phyloP scores from a whole-genome alignment of 1,140 invertebrate genomes.

The Papilio polytes region DNA sequence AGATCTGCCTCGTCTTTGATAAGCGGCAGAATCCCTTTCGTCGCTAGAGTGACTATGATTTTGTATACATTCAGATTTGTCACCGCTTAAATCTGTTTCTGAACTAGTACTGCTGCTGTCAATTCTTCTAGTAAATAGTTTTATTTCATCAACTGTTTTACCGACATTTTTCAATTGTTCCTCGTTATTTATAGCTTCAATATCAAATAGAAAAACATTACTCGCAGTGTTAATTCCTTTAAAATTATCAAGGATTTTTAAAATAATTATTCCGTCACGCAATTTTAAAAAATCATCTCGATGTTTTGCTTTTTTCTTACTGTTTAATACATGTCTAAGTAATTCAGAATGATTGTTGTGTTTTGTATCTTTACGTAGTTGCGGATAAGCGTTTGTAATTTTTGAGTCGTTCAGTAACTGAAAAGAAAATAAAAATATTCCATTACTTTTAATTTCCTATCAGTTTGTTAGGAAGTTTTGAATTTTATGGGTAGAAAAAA shows the following conservation, averaged over 20 bases:
- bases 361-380: neutral
- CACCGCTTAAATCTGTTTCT: neutral
- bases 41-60: neutral
- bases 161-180: neutral
- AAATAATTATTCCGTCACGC: neutral
- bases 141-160: neutral
- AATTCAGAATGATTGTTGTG: neutral
- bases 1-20: neutral
- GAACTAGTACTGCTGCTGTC: neutral
- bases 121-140: neutral
- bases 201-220: neutral
- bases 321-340: neutral
- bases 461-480: no score
- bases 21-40: neutral
- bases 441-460: neutral
- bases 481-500: no score
- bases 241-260: neutral
- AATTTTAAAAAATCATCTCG: no score
- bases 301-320: neutral
- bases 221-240: neutral
- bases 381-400: neutral
- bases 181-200: neutral
- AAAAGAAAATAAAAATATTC: neutral
- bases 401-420: neutral
- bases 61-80: neutral